Conservation (phyloP, 2,888 invertebrate species). For the Trilocha varians region DNA sequence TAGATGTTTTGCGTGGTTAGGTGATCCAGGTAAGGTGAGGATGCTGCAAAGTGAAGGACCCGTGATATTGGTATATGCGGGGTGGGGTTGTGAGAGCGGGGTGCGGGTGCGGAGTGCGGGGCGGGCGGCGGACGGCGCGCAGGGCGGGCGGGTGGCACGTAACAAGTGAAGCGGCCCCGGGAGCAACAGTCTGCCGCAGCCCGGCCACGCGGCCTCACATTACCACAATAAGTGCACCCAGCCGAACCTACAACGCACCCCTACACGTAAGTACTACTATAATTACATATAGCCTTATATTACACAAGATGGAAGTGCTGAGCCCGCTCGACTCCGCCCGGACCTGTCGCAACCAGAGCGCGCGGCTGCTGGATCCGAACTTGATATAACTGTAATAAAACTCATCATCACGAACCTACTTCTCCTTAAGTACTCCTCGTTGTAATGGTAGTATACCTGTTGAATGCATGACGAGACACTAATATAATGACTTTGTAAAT, state of each 20-base stretch:
- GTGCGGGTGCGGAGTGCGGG: constrained; percentile 28
- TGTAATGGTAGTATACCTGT: constrained; percentile 50
- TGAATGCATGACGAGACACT: constrained; percentile 46
- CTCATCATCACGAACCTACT: constrained; percentile 24
- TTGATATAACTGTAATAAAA: constrained; percentile 17
- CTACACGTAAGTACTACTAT: constrained; percentile 57
- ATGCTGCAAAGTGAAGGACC: constrained; percentile 60
- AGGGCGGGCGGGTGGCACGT: constrained; percentile 62
- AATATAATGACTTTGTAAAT: background rate
- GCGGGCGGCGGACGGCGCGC: constrained; percentile 37
- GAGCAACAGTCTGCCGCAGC: constrained; percentile 73
- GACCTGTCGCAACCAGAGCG: constrained; percentile 9
- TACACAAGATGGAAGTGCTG: constrained; percentile 14
- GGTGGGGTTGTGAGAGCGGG: constrained; percentile 45
- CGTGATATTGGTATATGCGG: constrained; percentile 57
- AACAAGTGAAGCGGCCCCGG: constrained; percentile 72
- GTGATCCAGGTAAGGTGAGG: constrained; percentile 29
- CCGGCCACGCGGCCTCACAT: constrained; percentile 66
- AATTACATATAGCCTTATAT: constrained; percentile 34
- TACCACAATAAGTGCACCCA: constrained; percentile 43
- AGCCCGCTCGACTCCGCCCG: constrained; percentile 10
- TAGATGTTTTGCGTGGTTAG: constrained; percentile 27
- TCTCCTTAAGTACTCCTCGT: constrained; percentile 31
- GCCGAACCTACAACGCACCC: constrained; percentile 32
- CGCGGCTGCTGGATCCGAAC: constrained; percentile 9